Evolutionary conservation across 2,888 invertebrate species (phyloP).

Genomic region (Patella depressa): DNA sequence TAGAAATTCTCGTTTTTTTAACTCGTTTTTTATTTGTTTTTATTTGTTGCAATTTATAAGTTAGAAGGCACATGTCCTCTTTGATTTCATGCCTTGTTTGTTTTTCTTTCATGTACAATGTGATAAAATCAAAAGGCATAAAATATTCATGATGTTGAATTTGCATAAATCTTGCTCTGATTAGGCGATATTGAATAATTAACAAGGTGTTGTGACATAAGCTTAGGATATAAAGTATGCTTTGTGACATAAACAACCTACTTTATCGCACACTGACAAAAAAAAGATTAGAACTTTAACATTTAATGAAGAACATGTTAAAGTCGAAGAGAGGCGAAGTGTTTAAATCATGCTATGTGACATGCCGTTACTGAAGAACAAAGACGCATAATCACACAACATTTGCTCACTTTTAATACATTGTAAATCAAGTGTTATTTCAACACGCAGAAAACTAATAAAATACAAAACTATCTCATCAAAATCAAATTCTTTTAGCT

Average conservation of each 20-base stretch:
- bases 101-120: neutral
- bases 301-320: slow-evolving; percentile 3
- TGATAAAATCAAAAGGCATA: slow-evolving; percentile 2
- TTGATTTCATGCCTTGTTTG: slow-evolving; percentile 1
- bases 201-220: neutral
- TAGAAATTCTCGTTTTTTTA: neutral
- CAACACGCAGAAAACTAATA: too few relatives aligned
- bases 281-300: slow-evolving; percentile 9
- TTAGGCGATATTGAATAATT: neutral
- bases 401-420: too few relatives aligned
- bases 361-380: too few relatives aligned
- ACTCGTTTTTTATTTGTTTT: neutral
- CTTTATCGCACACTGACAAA: neutral
- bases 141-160: neutral
- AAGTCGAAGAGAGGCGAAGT: neutral
- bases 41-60: neutral
- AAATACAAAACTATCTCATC: too few relatives aligned
- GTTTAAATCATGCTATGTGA: too few relatives aligned
- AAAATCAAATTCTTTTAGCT: too few relatives aligned
- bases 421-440: too few relatives aligned
- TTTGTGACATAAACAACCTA: slow-evolving; percentile 1
- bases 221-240: neutral
- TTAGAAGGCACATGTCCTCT: neutral
- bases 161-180: neutral
- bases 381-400: too few relatives aligned